Base-by-base conservation (phyloP, 2,113 vertebrate species). In the Lichenostomus cassidix region DNA sequence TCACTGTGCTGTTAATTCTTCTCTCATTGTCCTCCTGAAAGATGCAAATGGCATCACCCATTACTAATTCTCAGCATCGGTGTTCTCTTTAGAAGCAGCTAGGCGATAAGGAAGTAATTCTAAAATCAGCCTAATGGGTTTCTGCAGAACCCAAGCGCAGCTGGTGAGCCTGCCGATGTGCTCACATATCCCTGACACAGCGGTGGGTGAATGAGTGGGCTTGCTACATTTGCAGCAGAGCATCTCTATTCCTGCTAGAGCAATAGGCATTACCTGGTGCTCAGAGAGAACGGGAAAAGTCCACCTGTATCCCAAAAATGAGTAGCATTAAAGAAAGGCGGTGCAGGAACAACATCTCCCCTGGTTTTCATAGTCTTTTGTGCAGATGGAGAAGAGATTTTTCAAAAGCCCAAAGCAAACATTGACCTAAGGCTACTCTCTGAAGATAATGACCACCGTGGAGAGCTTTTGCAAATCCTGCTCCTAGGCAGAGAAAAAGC, bases 391-490 rank as follows among this genome's bases (percentile, higher is more conserved):
- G 60, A 63, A 78, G 50, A 65, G 52, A 64, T 84, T 78, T 93
- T 92, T 82, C 52, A 74, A 73, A 84, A 84, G 47, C 47, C 68
- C 77, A 47, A 59, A 92, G 71, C 68, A 77, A 87, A 84, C 12
- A 7, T 3, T 82, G 84, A 79, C 83, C 49, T 67, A 50, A 69
- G 64, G 63, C 53, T 59, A 27, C 49, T 87, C 70, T 85, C 80
- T 81, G 73, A 81, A 82, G 65, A 75, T 55, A 92, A 73, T 2
- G 50, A 71, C 85, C 82, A 80, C 74, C 5, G 0, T 7, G 50
- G 65, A 89, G 50, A 91, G 46, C 46, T 73, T 95, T 90, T 85
- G 78, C 55, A 90, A 91, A 90, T 73, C 63, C 42, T 76, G 50
- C 14, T 59, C n/a, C 39, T 6, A 60, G 84, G 67, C 58, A 87